A percentile compares a stretch with the other conserved stretches of the same genome.
Conservation (phyloP, 2,113 vertebrate genomes). For the Chlorocebus sabaeus region DNA sequence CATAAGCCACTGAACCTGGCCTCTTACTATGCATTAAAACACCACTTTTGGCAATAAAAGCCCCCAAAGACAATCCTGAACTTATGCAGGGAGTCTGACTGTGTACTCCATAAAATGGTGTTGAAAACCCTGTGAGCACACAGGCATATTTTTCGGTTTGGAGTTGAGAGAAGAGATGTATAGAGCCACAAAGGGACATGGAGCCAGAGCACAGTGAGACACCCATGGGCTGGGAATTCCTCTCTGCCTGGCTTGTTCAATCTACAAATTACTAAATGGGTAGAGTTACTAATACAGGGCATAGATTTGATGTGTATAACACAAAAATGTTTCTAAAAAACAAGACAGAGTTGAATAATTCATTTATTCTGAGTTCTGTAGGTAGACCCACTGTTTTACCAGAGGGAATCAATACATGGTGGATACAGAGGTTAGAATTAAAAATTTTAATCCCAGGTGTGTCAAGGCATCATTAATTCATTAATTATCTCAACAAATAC, state of each 20-base stretch:
- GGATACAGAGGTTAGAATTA: not conserved
- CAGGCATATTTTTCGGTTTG: not conserved
- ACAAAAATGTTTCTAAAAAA: not conserved
- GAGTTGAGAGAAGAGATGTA: no score
- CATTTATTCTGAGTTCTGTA: constrained; percentile 6
- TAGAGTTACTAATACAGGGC: not conserved
- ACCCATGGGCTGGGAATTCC: not conserved
- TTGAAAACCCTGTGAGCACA: not conserved
- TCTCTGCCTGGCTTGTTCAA: not conserved
- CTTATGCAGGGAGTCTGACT: not conserved
- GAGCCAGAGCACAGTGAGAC: not conserved
- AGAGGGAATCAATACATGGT: not conserved
- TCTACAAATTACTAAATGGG: not conserved
- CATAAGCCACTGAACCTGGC: no score
- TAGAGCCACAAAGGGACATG: not conserved
- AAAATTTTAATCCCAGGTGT: not conserved
- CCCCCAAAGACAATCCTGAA: not conserved
- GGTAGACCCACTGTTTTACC: not conserved
- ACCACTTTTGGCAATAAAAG: not conserved
- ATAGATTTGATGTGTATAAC: not conserved
- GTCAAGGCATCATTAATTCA: not conserved
- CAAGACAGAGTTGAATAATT: not conserved
- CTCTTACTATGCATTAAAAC: not conserved
- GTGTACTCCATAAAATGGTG: not conserved
- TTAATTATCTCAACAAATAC: not conserved